Base-by-base conservation (phyloP, 2,888 invertebrate species). In the Drosophila neonasuta region DNA sequence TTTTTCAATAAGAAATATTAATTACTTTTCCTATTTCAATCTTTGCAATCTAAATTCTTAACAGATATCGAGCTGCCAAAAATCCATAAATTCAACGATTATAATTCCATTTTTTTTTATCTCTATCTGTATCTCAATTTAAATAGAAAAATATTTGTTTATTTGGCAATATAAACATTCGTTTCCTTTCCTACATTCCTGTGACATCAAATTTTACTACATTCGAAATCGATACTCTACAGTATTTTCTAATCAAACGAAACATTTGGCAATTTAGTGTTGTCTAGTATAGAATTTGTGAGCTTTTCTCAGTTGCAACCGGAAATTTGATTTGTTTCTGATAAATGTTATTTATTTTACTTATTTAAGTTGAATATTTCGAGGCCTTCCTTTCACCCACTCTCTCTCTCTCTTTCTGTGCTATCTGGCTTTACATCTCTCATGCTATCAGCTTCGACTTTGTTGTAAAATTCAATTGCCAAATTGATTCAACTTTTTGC, bases 301-400 rank as follows among this genome's bases (percentile, higher is more conserved):
- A 4, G 10, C 44, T 57, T 41, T 58, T 64, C 59, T 65, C 61
- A 76, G 70, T 82, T 83, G 65, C 74, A 71, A 66, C 64, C 87
- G 81, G 87, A 87, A 81, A 81, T 81, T 81, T 81, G 81, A 87
- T 81, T 81, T 81, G 83, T 87, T 81, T 74, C 80, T 74, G 86
- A 85, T 81, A 87, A 80, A 82, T 74, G 86, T 68, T 71, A 79
- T 81, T 81, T 81, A 81, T 86, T 81, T 87, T 79, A 85, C 87
- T 81, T 81, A 77, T 85, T 79, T 70, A 85, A 85, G 70, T 72
- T 77, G 77, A 64, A 70, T 66, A 63, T 66, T 60, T 64, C 39
- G 48, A 32, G 39, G 20, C 45, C 36, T 8, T n/a, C 15, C 17
- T 2, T 29, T 15, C 30, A 10, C 20, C 11, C 45, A 9, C 6